These are phyloP conservation scores for Epinephelus awoara DNA, from an alignment of 2,797 vertebrate species.

Conservation along the genomic window DNA sequence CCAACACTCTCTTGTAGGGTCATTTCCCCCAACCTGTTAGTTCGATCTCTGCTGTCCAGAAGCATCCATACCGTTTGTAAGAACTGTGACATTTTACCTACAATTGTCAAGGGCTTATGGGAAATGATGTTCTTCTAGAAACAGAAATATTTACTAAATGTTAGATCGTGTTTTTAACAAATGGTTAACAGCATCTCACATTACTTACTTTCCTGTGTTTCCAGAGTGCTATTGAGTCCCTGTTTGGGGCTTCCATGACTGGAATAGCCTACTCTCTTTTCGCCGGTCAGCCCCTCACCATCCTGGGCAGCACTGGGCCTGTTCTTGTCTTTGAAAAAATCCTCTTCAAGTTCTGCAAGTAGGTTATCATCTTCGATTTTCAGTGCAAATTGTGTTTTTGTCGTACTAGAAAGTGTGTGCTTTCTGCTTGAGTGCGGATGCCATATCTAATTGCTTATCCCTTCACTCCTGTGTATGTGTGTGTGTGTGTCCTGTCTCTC, in stretches of 20 bases:
- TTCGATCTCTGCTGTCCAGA: too few species aligned
- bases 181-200: too few species aligned
- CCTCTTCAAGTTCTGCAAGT: slow-evolving; percentile 99
- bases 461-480: slow-evolving; percentile 9
- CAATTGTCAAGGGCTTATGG: too few species aligned
- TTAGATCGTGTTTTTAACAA: too few species aligned
- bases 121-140: too few species aligned
- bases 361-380: slow-evolving; percentile 66
- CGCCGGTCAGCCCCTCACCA: slow-evolving; percentile 97
- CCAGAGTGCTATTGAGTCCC: slow-evolving; percentile 99
- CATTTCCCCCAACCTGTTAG: too few species aligned
- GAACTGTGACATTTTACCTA: too few species aligned
- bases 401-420: not conserved
- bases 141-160: too few species aligned
- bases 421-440: slow-evolving; percentile 23
- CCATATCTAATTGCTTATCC: not conserved
- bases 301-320: slow-evolving; percentile 98
- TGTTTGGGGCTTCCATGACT: slow-evolving; percentile 99
- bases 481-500: slow-evolving; percentile 13
- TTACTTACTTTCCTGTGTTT: slow-evolving; percentile 46
- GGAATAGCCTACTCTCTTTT: slow-evolving; percentile 98
- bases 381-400: not conserved
- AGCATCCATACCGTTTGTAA: too few species aligned
- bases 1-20: too few species aligned
- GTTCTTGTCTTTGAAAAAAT: slow-evolving; percentile 99